phyloP scores from a whole-genome alignment of 2,888 invertebrate genomes.

The Leucozona laternaria region DNA sequence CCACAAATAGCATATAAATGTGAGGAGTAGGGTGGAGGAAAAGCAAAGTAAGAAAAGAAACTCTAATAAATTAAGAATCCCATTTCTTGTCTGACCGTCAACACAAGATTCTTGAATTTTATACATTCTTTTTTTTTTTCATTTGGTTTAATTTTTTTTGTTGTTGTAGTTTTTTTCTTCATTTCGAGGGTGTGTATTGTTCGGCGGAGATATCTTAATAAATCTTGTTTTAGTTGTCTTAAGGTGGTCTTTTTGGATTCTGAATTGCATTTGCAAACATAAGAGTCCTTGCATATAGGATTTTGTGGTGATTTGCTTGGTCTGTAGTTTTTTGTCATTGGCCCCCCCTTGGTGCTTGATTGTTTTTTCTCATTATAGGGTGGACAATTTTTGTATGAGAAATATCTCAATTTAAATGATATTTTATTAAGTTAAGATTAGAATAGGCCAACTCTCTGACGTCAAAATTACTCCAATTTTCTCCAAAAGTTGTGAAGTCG shows the following conservation, averaged over 20 bases:
- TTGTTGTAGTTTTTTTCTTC: neutral
- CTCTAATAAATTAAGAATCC: slow-evolving; percentile 73
- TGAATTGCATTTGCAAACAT: slow-evolving; percentile 69
- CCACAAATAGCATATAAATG: neutral
- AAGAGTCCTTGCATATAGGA: slow-evolving; percentile 10
- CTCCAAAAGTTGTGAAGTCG: too few relatives aligned
- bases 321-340: slow-evolving; percentile 8
- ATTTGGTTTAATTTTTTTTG: neutral
- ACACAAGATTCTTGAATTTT: slow-evolving; percentile 59
- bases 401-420: neutral
- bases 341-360: neutral
- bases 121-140: slow-evolving; percentile 19
- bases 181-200: slow-evolving; percentile 43
- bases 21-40: slow-evolving; percentile 3
- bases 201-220: slow-evolving; percentile 60
- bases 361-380: slow-evolving; percentile 16
- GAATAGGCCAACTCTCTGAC: too few relatives aligned
- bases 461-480: too few relatives aligned
- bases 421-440: too few relatives aligned
- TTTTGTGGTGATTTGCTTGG: neutral
- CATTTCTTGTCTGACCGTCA: slow-evolving; percentile 74
- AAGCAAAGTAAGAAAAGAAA: slow-evolving; percentile 29
- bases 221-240: slow-evolving; percentile 54
- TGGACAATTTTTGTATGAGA: neutral
- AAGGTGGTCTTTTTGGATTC: slow-evolving; percentile 44